Base-by-base conservation (phyloP, 2,888 invertebrate species). In the Deilephila porcellus region DNA sequence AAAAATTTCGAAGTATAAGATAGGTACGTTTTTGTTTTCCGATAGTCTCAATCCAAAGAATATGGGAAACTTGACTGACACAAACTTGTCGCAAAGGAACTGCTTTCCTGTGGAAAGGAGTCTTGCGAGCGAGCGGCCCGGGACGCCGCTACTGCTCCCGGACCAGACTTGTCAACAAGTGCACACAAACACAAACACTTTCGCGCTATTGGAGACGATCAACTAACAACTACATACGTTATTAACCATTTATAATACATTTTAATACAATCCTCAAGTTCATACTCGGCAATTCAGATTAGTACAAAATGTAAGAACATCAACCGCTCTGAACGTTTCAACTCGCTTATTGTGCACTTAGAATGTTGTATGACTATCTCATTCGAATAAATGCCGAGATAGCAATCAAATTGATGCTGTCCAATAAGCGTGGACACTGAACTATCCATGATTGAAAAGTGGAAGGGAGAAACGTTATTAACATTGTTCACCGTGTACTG, bases 311-410 rank as follows among this genome's bases (percentile, higher is more conserved):
- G 77, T 81, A 80, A 84, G 77, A 67, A 67, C 45, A 59, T 25
- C 52, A 64, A 67, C 53, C 64, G 37, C 29, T 37, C 17, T 59
- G 11, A 53, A 25, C 25, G 34, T 64, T 34, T 59, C 67, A 59
- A 73, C 72, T 79, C 80, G 80, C 80, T 82, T 82, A 82, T 81
- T 77, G 78, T 83, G 85, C 85, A 90, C 86, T 88, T 88, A 85
- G 85, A 84, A 78, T 75, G 71, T 76, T 74, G 80, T 86, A 85
- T 86, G 83, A 84, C 82, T 85, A 86, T 91, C 93, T 91, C 92
- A 88, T 89, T 91, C 88, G 85, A 88, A 90, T 94, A 94, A 94
- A 94, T 94, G 94, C 94, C 87, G 91, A 93, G 93, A 93, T 86
- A 82, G 80, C 81, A 83, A 86, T 84, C 85, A 85, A 85, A 87